Percentiles rank a stretch among this genome's conserved stretches.
phyloP scores from a whole-genome alignment of 2,113 vertebrate species.

The Verasper variegatus region DNA sequence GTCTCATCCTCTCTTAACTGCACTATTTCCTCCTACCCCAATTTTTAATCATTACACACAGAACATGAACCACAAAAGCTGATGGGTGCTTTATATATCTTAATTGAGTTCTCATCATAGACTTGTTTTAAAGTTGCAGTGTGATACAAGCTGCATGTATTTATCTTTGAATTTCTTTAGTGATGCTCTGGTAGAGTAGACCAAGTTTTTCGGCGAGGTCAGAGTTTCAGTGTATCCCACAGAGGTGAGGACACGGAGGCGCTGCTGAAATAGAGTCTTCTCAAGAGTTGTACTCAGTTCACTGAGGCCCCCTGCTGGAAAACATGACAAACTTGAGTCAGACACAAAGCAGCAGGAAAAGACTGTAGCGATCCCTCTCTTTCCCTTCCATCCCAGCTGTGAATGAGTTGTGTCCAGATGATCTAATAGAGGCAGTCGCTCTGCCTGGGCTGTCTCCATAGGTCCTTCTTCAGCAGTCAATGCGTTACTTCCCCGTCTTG shows the following conservation, averaged over 20 bases:
- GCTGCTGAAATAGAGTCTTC: not conserved
- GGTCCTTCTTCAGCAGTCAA: conserved; percentile 56
- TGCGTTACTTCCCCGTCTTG: conserved; percentile 69
- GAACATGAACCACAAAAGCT: conserved; percentile 26
- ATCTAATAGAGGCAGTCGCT: conserved; percentile 67
- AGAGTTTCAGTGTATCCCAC: conserved; percentile 17
- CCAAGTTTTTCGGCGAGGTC: not conserved
- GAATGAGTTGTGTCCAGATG: conserved; percentile 67
- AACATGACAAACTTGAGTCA: not conserved
- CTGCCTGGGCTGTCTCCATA: conserved; percentile 39
- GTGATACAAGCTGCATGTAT: conserved; percentile 18
- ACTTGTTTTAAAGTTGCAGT: conserved; percentile 13
- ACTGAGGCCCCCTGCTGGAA: conserved; percentile 78
- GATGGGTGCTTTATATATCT: conserved; percentile 40
- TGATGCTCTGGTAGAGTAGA: not conserved
- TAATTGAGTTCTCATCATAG: conserved; percentile 43
- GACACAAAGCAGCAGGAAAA: not conserved
- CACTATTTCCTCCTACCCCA: conserved; percentile 1
- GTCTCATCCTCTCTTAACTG: conserved; percentile 27
- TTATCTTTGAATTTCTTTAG: not conserved
- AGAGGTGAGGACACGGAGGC: conserved; percentile 12
- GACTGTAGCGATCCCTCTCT: not conserved
- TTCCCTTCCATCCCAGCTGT: conserved; percentile 7
- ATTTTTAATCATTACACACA: conserved; percentile 41
- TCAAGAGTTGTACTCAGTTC: conserved; percentile 31